phyloP scores from a whole-genome alignment of 1,140 invertebrate genomes.

The Anthonomus grandis region DNA sequence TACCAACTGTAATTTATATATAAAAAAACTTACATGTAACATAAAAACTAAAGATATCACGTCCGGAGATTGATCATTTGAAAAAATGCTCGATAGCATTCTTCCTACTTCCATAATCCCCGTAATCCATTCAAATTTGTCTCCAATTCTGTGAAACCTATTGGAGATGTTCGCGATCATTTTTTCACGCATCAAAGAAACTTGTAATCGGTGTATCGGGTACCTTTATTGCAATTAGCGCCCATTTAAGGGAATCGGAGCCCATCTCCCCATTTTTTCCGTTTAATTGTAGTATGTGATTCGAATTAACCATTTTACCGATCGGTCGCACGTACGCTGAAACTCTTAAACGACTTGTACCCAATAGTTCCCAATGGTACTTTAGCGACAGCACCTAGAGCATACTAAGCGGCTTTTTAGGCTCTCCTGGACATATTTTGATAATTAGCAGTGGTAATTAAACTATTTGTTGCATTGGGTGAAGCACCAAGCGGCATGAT shows the following conservation, averaged over 20 bases:
- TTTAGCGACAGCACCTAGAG: background rate
- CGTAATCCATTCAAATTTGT: no score
- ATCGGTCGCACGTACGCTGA: background rate
- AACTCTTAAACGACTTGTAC: no score
- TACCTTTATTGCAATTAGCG: background rate
- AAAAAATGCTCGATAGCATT: no score
- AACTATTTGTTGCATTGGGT: background rate
- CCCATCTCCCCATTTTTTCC: background rate
- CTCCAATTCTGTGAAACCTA: no score
- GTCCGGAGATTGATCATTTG: no score
- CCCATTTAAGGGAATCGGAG: background rate
- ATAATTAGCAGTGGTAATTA: background rate
- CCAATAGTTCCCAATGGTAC: background rate
- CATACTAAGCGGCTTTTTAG: background rate
- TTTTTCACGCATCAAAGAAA: no score
- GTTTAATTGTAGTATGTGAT: background rate
- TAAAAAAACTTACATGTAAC: no score
- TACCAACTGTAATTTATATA: no score
- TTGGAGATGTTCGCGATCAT: no score
- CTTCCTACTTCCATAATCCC: no score
- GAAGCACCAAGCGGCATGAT: background rate
- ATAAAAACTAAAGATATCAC: no score
- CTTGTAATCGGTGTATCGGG: background rate
- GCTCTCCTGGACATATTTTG: background rate
- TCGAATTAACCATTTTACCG: background rate